These are phyloP conservation scores for Oryzias dopingdopingensis DNA, from an alignment of 2,797 vertebrate genomes.

Conservation along the genomic window DNA sequence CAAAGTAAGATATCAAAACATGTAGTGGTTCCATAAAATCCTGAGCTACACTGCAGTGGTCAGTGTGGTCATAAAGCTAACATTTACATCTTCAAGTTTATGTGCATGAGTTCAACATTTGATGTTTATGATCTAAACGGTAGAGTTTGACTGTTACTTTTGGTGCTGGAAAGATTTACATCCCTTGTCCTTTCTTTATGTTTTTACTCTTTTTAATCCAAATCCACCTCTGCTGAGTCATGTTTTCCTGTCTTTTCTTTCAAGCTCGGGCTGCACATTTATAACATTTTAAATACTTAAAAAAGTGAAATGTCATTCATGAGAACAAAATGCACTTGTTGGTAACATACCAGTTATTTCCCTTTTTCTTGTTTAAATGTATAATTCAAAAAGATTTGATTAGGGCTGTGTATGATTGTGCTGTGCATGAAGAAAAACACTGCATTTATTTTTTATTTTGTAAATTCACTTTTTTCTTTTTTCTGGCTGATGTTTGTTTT, in stretches of 20 bases:
- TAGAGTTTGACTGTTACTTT: not conserved
- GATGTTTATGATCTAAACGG: not conserved
- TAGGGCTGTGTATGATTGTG: no score
- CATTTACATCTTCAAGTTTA: no score
- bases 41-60: not conserved
- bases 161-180: not conserved
- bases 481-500: not conserved
- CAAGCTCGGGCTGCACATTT: not conserved
- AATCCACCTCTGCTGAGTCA: conserved; percentile 9
- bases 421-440: no score
- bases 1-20: conserved; percentile 73
- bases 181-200: conserved; percentile 7
- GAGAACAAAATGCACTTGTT: no score
- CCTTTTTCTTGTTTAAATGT: no score
- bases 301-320: no score
- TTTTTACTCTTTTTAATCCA: not conserved
- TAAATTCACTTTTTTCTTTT: not conserved
- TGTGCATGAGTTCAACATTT: no score
- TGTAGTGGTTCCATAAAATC: not conserved
- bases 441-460: no score
- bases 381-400: no score
- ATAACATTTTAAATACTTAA: not conserved
- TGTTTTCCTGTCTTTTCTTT: conserved; percentile 10
- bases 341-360: no score
- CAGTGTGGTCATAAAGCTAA: no score